Evolutionary conservation across 2,797 vertebrate species (phyloP).

Genomic region (Graptemys geographica): DNA sequence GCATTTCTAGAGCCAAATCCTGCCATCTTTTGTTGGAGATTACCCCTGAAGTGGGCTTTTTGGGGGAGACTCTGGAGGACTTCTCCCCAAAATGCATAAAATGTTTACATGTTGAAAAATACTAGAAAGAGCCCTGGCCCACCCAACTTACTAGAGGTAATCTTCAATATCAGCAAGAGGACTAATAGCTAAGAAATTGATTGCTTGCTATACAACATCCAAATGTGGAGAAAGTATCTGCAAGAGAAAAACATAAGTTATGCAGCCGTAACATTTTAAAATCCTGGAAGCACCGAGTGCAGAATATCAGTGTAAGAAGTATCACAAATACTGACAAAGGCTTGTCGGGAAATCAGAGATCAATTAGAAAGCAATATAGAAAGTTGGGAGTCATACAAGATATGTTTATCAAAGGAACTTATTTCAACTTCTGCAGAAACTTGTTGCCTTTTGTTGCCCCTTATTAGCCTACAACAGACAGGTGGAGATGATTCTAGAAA

Average conservation of each 20-base stretch:
- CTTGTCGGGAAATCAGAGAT: accelerated
- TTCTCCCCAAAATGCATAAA: background rate
- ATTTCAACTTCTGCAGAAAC: background rate
- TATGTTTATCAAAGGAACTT: accelerated
- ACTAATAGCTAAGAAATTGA: constrained; percentile 33
- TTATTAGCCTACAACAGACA: background rate
- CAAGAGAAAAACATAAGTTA: background rate
- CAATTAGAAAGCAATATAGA: background rate
- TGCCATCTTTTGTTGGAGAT: background rate
- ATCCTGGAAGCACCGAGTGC: background rate
- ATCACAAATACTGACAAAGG: background rate
- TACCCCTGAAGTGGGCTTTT: background rate
- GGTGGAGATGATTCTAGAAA: accelerated
- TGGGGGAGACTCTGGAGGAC: background rate
- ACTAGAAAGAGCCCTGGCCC: background rate
- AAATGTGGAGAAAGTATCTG: background rate
- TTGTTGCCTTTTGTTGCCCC: accelerated
- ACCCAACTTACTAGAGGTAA: constrained; percentile 56
- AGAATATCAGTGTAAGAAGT: background rate
- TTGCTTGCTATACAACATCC: constrained; percentile 13
- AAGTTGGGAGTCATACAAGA: background rate
- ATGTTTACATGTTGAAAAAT: background rate
- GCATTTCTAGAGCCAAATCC: background rate
- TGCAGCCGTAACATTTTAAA: background rate
- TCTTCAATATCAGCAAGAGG: constrained; percentile 34